phyloP scores from a whole-genome alignment of 2,797 vertebrate species.

The Anguilla anguilla region DNA sequence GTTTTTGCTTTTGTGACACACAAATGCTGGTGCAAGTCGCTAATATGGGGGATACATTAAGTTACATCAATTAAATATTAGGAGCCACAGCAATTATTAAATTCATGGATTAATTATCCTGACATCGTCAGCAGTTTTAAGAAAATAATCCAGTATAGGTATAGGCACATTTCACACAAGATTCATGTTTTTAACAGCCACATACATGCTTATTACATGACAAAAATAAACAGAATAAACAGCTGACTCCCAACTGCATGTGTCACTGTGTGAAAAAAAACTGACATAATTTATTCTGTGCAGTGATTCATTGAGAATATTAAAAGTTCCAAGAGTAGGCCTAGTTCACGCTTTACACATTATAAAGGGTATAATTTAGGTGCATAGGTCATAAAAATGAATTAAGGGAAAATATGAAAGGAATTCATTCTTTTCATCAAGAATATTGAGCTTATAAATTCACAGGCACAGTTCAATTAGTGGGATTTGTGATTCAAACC shows the following conservation, averaged over 20 bases:
- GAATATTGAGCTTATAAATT: constrained; percentile 33
- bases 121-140: background rate
- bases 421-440: too few species aligned
- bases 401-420: too few species aligned
- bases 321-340: background rate
- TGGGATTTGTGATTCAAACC: constrained; percentile 11
- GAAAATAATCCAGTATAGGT: background rate
- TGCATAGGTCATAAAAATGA: too few species aligned
- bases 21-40: background rate
- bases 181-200: background rate
- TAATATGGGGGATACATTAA: background rate
- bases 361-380: too few species aligned
- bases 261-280: constrained; percentile 38
- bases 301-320: background rate
- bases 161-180: background rate
- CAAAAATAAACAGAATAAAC: background rate
- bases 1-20: background rate
- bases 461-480: constrained; percentile 40
- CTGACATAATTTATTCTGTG: background rate
- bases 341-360: too few species aligned
- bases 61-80: background rate
- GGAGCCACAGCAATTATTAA: background rate
- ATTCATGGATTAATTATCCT: background rate
- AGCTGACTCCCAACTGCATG: background rate
- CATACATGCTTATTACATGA: background rate